Conservation (phyloP, 2,113 vertebrate genomes). For the Rhynchopsitta pachyrhyncha region DNA sequence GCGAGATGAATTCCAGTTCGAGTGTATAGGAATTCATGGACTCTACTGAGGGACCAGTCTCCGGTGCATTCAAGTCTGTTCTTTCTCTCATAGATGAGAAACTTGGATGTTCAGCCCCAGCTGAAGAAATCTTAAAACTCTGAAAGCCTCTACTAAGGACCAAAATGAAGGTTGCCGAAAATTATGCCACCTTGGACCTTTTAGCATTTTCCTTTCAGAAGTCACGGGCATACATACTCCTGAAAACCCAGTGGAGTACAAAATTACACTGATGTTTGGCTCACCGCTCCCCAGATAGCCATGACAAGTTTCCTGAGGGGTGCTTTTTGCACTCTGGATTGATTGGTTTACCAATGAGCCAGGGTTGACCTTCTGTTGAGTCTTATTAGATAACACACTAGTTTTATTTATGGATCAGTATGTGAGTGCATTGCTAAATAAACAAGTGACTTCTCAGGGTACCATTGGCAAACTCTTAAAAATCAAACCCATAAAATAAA, state of each 20-base stretch:
- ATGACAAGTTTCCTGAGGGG: not conserved
- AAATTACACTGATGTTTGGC: not conserved
- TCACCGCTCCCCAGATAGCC: not conserved
- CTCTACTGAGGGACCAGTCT: not conserved
- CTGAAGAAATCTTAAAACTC: not conserved
- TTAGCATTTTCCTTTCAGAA: not conserved
- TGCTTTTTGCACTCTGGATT: not conserved
- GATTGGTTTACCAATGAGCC: not conserved
- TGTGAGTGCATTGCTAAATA: not conserved
- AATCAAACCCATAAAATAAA: constrained; percentile 58
- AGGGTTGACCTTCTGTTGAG: not conserved
- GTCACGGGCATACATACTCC: not conserved
- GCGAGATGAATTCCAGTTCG: not conserved
- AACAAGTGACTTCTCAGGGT: not conserved
- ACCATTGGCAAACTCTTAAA: constrained; percentile 49
- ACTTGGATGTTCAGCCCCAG: not conserved
- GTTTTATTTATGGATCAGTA: constrained; percentile 19
- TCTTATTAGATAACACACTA: not conserved
- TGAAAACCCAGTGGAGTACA: not conserved
- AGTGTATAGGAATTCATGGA: not conserved
- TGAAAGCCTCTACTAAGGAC: not conserved
- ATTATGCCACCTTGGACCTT: not conserved
- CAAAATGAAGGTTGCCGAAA: not conserved
- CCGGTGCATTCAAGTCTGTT: not conserved
- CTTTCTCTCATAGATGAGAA: not conserved